A percentile compares a stretch with the other conserved stretches of the same genome.
These are phyloP conservation scores for Lucilia sericata DNA, from an alignment of 1,140 invertebrate species.

Conservation along the genomic window DNA sequence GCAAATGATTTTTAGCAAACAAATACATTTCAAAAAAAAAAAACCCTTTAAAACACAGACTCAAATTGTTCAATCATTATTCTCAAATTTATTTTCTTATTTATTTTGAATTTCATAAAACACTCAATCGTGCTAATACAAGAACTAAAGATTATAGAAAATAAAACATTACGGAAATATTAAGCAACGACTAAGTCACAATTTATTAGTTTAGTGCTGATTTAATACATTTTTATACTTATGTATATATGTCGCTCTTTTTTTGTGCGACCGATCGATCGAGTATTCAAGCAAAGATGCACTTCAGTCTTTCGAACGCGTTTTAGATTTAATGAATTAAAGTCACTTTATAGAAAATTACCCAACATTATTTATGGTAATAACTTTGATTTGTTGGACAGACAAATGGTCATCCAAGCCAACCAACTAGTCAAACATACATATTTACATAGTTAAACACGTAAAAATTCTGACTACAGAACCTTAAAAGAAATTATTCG, in stretches of 20 bases:
- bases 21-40: not conserved
- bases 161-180: not conserved
- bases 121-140: not conserved
- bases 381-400: not conserved
- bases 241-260: not conserved
- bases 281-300: not conserved
- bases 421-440: not conserved
- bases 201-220: not conserved
- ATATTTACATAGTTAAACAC: not conserved
- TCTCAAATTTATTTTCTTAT: no score
- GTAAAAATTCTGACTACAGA: not conserved
- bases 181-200: not conserved
- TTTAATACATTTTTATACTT: not conserved
- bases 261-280: not conserved
- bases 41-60: not conserved
- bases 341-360: constrained; percentile 24
- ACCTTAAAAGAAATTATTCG: not conserved
- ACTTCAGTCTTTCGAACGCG: not conserved
- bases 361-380: not conserved
- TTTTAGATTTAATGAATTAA: constrained; percentile 25
- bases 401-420: not conserved
- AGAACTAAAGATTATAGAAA: not conserved
- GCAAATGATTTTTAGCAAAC: constrained; percentile 6
- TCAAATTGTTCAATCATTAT: not conserved
- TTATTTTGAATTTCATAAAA: not conserved